These are phyloP conservation scores for Lophura nycthemera DNA, from an alignment of 2,113 vertebrate species.

Conservation along the genomic window DNA sequence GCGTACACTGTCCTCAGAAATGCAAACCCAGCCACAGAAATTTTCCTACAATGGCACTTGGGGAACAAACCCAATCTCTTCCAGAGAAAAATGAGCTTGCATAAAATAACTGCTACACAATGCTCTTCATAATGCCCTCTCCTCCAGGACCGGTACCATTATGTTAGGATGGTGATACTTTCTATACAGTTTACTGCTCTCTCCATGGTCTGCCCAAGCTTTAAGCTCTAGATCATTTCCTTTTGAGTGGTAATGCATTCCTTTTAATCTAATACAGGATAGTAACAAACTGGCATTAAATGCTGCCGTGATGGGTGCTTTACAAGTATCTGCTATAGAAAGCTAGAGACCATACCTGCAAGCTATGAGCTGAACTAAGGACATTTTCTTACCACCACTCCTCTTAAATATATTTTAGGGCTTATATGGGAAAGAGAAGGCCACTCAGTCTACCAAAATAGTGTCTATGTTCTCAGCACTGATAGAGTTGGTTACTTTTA, in stretches of 20 bases:
- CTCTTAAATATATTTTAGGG: background rate
- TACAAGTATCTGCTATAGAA: background rate
- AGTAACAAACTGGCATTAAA: background rate
- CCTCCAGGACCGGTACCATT: background rate
- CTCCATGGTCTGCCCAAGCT: background rate
- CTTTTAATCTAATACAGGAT: background rate
- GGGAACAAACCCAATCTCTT: background rate
- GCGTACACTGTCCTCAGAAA: background rate
- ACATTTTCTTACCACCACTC: background rate
- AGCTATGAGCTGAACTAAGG: conserved; percentile 6
- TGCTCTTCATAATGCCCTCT: background rate
- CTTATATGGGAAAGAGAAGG: conserved; percentile 21
- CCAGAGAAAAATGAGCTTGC: background rate
- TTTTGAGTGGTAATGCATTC: background rate
- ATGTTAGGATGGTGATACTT: background rate
- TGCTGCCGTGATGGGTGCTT: background rate
- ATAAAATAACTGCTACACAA: background rate
- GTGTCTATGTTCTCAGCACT: background rate
- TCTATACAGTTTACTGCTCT: background rate
- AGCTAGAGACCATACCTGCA: background rate
- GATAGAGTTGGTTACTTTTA: conserved; percentile 14
- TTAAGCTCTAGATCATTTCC: conserved; percentile 8
- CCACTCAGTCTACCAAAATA: conserved; percentile 23
- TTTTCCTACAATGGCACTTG: background rate
- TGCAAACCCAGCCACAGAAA: background rate